phyloP scores from a whole-genome alignment of 2,888 invertebrate species.

The Gymnosoma rotundatum region DNA sequence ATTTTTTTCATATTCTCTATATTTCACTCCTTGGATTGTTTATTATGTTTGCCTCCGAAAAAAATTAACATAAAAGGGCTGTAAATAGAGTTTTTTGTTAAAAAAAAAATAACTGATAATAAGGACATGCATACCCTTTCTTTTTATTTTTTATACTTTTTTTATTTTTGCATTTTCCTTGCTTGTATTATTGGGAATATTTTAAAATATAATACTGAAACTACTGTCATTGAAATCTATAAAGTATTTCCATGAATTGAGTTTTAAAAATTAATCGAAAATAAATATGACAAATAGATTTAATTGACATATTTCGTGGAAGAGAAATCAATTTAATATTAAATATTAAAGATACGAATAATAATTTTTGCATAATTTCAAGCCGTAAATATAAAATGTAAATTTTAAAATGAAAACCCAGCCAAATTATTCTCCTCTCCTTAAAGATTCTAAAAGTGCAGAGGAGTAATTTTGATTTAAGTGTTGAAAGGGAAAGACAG shows the following conservation, averaged over 20 bases:
- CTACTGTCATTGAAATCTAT: slow-evolving; percentile 26
- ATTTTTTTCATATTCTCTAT: background rate
- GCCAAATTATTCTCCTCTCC: too few relatives aligned
- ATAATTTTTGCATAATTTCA: too few relatives aligned
- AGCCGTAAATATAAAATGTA: too few relatives aligned
- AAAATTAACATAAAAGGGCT: slow-evolving; percentile 56
- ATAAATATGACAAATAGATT: slow-evolving; percentile 38
- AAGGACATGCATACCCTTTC: slow-evolving; percentile 33
- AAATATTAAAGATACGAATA: too few relatives aligned
- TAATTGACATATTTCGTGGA: slow-evolving; percentile 24
- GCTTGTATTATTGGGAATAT: slow-evolving; percentile 13
- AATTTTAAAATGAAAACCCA: too few relatives aligned
- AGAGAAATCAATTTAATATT: background rate
- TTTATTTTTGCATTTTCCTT: background rate
- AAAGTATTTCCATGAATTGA: slow-evolving; percentile 38
- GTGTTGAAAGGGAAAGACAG: too few relatives aligned
- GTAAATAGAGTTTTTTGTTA: slow-evolving; percentile 52
- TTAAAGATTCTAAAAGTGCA: too few relatives aligned
- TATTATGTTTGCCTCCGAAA: background rate
- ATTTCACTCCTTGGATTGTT: background rate
- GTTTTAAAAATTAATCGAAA: slow-evolving; percentile 24
- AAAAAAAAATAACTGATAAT: slow-evolving; percentile 40
- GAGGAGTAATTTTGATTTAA: too few relatives aligned
- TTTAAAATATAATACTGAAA: slow-evolving; percentile 48
- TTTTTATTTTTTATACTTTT: background rate